Evolutionary conservation across 1,140 invertebrate species (phyloP).

Genomic region (Drosophila jambulina): DNA sequence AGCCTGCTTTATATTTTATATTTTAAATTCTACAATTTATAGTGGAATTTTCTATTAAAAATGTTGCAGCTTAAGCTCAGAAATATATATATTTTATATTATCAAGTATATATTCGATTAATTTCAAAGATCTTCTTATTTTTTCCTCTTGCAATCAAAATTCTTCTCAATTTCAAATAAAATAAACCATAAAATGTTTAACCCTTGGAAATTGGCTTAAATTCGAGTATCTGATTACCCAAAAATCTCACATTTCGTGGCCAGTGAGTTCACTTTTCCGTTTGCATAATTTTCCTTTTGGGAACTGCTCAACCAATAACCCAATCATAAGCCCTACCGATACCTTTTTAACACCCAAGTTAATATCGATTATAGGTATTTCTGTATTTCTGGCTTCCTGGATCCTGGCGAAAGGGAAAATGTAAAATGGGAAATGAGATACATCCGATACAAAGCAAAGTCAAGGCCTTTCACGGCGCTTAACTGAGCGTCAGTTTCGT

Average conservation of each 20-base stretch:
- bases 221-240: not conserved
- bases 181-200: not conserved
- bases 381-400: conserved; percentile 9
- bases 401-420: not conserved
- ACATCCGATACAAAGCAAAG: conserved; percentile 42
- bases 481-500: conserved; percentile 37
- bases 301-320: not conserved
- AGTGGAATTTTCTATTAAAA: not conserved
- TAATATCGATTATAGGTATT: conserved; percentile 11
- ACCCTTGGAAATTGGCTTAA: not conserved
- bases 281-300: not conserved
- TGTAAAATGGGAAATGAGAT: conserved; percentile 22
- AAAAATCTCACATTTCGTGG: conserved; percentile 1
- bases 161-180: not conserved
- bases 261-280: not conserved
- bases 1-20: not conserved
- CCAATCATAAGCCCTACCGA: not conserved
- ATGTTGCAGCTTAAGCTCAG: rapidly evolving
- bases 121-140: not conserved
- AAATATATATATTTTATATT: not conserved
- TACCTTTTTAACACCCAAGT: conserved; percentile 1
- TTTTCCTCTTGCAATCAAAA: not conserved
- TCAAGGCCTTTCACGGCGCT: conserved; percentile 48
- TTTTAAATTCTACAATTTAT: not conserved
- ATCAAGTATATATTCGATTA: not conserved